These are phyloP conservation scores for Semibalanus balanoides DNA, from an alignment of 1,140 invertebrate genomes.

Conservation along the genomic window DNA sequence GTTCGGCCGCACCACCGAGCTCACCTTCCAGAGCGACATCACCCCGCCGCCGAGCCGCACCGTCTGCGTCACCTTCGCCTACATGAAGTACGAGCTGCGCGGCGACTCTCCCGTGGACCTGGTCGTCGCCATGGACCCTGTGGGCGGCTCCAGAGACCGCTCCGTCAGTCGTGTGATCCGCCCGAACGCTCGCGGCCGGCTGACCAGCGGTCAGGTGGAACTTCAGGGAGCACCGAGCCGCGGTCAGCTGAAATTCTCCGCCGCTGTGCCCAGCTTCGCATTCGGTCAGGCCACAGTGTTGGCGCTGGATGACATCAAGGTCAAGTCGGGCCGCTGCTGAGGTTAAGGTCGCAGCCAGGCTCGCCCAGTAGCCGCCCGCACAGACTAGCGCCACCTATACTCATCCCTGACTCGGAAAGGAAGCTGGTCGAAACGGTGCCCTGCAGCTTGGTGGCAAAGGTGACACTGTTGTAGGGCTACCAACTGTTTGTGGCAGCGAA, in stretches of 20 bases:
- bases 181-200: not conserved
- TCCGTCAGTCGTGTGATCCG: not conserved
- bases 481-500: too few relatives aligned
- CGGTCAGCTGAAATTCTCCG: not conserved
- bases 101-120: not conserved
- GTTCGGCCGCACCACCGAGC: not conserved
- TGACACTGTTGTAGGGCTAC: too few relatives aligned
- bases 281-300: not conserved
- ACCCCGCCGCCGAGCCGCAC: not conserved
- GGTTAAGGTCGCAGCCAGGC: too few relatives aligned
- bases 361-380: too few relatives aligned
- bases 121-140: not conserved
- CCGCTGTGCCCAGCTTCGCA: not conserved
- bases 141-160: too few relatives aligned
- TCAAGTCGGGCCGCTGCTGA: not conserved
- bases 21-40: not conserved
- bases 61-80: not conserved
- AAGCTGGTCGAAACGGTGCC: too few relatives aligned
- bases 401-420: too few relatives aligned
- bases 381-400: too few relatives aligned
- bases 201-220: not conserved
- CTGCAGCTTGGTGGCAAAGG: too few relatives aligned
- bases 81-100: slow-evolving; percentile 1
- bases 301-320: not conserved
- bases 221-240: not conserved